Conservation (phyloP, 64 coral and sea anemone species). For the Porites lutea region DNA sequence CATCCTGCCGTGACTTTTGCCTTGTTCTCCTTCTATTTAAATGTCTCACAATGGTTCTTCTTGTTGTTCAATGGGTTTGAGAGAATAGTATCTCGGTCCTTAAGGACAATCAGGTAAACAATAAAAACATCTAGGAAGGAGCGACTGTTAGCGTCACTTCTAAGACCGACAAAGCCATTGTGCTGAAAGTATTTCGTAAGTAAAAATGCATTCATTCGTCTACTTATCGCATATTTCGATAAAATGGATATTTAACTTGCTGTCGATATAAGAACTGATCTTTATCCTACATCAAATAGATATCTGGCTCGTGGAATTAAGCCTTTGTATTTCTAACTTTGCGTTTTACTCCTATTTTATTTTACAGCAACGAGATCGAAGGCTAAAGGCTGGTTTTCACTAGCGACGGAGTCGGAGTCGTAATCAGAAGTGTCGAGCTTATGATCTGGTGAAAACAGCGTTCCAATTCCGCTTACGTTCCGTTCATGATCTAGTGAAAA, state of each 20-base stretch:
- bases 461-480: no score
- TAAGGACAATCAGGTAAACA: slow-evolving; percentile 35
- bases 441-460: no score
- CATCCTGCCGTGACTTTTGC: background rate
- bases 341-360: background rate
- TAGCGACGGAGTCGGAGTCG: no score
- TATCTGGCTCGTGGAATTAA: no score
- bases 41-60: no score
- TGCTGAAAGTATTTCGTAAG: slow-evolving; percentile 50
- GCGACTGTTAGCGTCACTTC: slow-evolving; percentile 35
- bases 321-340: background rate
- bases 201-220: background rate
- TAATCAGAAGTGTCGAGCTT: no score
- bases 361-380: slow-evolving; percentile 59
- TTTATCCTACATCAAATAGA: slow-evolving; percentile 7
- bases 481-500: no score
- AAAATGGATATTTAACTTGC: background rate
- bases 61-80: slow-evolving; percentile 35
- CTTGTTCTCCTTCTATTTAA: background rate
- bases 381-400: no score
- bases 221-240: slow-evolving; percentile 15
- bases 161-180: slow-evolving; percentile 19
- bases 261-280: background rate
- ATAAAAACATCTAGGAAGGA: slow-evolving; percentile 20
- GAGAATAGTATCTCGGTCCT: slow-evolving; percentile 34